Conservation (phyloP, 2,113 vertebrate genomes). For the Melanerpes formicivorus region DNA sequence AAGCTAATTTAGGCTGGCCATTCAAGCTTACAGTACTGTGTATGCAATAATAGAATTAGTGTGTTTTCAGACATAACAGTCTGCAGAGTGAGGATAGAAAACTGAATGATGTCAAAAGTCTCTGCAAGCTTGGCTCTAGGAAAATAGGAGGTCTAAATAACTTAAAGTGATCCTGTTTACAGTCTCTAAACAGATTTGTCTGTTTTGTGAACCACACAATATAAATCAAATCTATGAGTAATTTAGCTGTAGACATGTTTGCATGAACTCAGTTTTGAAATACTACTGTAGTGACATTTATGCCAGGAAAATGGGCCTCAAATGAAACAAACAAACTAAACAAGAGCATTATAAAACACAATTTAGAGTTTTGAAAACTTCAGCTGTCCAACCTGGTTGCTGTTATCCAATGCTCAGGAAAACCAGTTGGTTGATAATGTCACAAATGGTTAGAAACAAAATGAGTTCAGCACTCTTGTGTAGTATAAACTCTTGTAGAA, state of each 20-base stretch:
- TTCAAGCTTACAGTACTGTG: neutral
- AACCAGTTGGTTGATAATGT: slow-evolving; percentile 42
- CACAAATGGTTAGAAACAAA: slow-evolving; percentile 1
- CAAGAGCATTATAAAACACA: neutral
- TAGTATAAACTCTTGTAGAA: slow-evolving; percentile 4
- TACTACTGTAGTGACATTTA: neutral
- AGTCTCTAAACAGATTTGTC: neutral
- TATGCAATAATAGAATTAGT: neutral
- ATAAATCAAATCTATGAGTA: neutral
- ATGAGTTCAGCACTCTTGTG: neutral
- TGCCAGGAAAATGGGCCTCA: neutral
- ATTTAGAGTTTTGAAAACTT: slow-evolving; percentile 20
- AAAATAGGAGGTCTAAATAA: neutral
- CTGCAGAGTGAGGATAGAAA: neutral
- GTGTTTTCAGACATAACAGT: neutral
- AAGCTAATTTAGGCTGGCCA: neutral
- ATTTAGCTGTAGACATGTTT: neutral
- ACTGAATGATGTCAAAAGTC: neutral
- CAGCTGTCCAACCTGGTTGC: neutral
- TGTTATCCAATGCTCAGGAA: neutral
- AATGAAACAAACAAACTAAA: neutral
- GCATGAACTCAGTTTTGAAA: neutral
- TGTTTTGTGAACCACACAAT: neutral
- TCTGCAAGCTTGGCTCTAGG: neutral
- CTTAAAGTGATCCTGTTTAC: neutral